Evolutionary conservation across 2,797 vertebrate species (phyloP), one percentile per base, ranked within the genome.

Genomic region (Vireo griseus): DNA sequence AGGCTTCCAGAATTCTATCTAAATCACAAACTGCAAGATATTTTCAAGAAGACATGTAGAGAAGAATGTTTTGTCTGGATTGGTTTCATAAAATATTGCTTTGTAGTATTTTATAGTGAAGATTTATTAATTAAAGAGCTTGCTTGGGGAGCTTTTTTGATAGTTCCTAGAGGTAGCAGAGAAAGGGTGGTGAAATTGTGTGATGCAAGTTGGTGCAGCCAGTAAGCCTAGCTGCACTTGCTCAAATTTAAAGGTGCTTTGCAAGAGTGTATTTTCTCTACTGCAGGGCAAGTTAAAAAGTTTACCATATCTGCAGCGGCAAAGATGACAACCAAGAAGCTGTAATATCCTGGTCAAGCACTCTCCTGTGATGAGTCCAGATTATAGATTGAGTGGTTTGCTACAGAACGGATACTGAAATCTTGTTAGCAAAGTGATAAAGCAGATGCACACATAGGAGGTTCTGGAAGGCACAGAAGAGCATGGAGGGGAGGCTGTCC

Each of bases 401-500:
- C 71, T 86, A 9, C 21, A 45, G 86, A 68, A 16, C 3, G 28
- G 69, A 37, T 31, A 18, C 17, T 65, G 67, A 76, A 87, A 65
- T 48, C 42, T 18, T 5, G 2, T 33, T n/a, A 63, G 29, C 52
- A 65, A 79, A 77, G 37, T 2, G 26, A 35, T 45, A 45, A 90
- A 81, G 52, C 13, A 58, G 54, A 29, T 4, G 5, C 1, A 2
- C 20, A 7, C 4, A 9, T 8, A 44, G 57, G 39, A 89, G 40
- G 50, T 44, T 92, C 91, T 3, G 9, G 39, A 44, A 81, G 16
- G 58, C 35, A 15, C 4, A 2, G 88, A 72, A 35, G 28, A 81
- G 13, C 0, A 0, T 16, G 42, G 28, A 0, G 1, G 31, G 20
- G 35, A 76, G 42, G 31, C 74, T 87, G 20, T 52, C 31, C 63